A percentile compares a stretch with the other conserved stretches of the same genome.
Conservation (phyloP, 2,113 vertebrate genomes). For the Ctenomys sociabilis region DNA sequence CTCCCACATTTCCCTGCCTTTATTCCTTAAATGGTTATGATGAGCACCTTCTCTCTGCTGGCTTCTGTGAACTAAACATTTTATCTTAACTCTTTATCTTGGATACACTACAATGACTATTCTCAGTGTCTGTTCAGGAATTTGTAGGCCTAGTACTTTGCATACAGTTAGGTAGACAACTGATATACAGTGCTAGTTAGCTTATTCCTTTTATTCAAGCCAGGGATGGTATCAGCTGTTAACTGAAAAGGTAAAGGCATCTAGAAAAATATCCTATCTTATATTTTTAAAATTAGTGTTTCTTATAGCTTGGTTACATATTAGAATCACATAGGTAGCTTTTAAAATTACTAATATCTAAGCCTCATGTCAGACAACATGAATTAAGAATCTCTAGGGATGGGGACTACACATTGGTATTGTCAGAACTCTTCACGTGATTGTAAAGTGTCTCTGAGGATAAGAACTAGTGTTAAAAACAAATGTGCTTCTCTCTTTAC, state of each 20-base stretch:
- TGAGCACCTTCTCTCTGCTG: neutral
- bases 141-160: neutral
- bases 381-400: neutral
- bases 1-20: neutral
- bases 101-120: neutral
- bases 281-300: slow-evolving; percentile 27
- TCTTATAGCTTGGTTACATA: neutral
- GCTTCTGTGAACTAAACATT: neutral
- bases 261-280: neutral
- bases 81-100: slow-evolving; percentile 16
- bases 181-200: neutral
- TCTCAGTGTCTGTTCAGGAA: neutral
- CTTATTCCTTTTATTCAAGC: neutral
- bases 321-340: slow-evolving; percentile 4
- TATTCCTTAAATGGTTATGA: slow-evolving; percentile 30
- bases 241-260: slow-evolving; percentile 25
- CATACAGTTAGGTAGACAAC: neutral
- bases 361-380: neutral
- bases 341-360: slow-evolving; percentile 23
- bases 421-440: slow-evolving; percentile 23
- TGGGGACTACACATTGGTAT: neutral
- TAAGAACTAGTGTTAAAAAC: slow-evolving; percentile 13
- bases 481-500: neutral
- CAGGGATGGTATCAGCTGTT: neutral
- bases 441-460: neutral